Base-by-base conservation (phyloP, 53 echinoderm and acorn worm species). In the Echinometra lucunter region DNA sequence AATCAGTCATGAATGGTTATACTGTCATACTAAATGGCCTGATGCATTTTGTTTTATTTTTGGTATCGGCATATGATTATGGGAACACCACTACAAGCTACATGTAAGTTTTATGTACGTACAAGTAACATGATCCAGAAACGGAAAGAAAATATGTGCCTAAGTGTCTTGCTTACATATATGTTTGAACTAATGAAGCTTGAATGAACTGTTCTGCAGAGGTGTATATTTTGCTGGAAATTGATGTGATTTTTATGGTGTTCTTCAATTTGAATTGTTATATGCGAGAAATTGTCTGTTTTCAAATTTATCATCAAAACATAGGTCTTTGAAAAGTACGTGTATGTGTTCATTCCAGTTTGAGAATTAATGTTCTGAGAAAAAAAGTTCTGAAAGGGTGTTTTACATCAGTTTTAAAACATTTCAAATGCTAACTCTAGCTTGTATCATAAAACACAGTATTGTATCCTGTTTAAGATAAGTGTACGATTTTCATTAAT, bases 211-310 rank as follows among this genome's bases (percentile, higher is more conserved):
- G 35, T 63, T 90, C 90, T 90, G 90, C 90, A 90, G 58, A 90
- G 90, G 58, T 90, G 90, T 90, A 90, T 90, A 90, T 90, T 58
- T 60, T 90, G 90, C 90, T 90, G 58, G 63, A 40, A 90, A 63
- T 90, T 90, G 90, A 90, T 58, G 90, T 90, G 90, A 90, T 60
- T 90, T 90, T 88, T 88, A 88, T 27, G 88, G 88, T 55, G 88
- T 88, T 88, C 88, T 56, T 88, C 88, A 55, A 47, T 88, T 53
- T 88, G 88, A 56, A 49, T 88, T 88, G 49, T 56, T 55, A 88
- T 55, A 88, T 56, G 88, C 49, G 55, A 88, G 56, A 56, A 88
- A 55, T 34, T 88, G 88, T 88, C 49, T 88, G 49, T 88, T 56
- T 55, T 88, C 88, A 49, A 30, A 19, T 56, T 78, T 40, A 78